Evolutionary conservation across 2,113 vertebrate genomes (phyloP).

Genomic region (Bujurquina vittata): DNA sequence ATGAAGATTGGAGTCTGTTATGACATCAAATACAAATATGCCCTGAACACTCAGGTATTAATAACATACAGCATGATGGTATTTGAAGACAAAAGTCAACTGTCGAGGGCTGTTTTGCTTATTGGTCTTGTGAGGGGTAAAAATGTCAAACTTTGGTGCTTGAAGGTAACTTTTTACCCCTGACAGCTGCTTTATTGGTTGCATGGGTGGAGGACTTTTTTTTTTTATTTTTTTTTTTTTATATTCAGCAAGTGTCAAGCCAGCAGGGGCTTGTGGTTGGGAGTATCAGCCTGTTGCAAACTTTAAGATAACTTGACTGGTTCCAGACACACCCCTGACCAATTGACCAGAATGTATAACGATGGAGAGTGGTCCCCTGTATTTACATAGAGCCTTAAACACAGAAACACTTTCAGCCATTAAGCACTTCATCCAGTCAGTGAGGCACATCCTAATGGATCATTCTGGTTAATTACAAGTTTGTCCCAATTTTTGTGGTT

Average conservation of each 20-base stretch:
- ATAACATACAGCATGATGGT: slow-evolving; percentile 24
- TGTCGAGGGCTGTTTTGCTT: background rate
- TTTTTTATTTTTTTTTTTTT: slow-evolving; percentile 4
- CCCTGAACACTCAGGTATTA: slow-evolving; percentile 65
- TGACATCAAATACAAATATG: slow-evolving; percentile 25
- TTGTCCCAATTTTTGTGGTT: background rate
- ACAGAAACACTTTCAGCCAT: background rate
- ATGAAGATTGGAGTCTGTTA: slow-evolving; percentile 27
- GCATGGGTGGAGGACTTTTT: slow-evolving; percentile 21
- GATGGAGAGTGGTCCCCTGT: background rate
- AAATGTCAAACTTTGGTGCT: slow-evolving; percentile 27
- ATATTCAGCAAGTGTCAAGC: slow-evolving; percentile 32
- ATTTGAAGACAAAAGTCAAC: slow-evolving; percentile 51
- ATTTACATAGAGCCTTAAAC: slow-evolving; percentile 48
- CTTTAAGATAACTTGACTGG: slow-evolving; percentile 10
- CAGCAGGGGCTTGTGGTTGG: slow-evolving; percentile 14
- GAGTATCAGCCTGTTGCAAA: background rate
- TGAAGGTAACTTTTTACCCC: background rate
- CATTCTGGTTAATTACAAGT: slow-evolving; percentile 11
- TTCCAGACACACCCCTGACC: slow-evolving; percentile 20
- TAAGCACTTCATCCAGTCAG: accelerated
- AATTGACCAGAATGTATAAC: slow-evolving; percentile 42
- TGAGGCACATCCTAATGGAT: background rate
- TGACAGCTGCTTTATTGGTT: slow-evolving; percentile 3
- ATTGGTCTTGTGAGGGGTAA: background rate